Evolutionary conservation across 2,888 invertebrate species (phyloP), one percentile per base, ranked within the genome.

Genomic region (Pasiphila rectangulata): DNA sequence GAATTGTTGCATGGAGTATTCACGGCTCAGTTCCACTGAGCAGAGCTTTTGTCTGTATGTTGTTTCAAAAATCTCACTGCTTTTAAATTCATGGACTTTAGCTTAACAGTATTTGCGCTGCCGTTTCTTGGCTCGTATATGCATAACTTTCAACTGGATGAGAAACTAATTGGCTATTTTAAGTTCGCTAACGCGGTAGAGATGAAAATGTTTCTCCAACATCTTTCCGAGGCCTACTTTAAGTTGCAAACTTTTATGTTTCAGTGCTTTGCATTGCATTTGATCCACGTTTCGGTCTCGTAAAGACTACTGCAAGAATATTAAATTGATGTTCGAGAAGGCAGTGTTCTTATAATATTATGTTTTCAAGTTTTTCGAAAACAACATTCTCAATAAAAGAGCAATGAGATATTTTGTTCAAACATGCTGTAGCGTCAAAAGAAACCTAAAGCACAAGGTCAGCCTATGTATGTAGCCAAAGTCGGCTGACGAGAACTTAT

Each of bases 1-100:
- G 37, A 38, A 45, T 45, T 32, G 37, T 38, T 21, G 37, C 37
- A 37, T 44, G 20, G 24, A 30, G 24, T 38, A 38, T 44, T 21
- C 42, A 42, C 17, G 34, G 13, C 19, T 13, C 42, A 20, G 27
- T 20, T 27, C 34, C 25, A 15, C 35, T 35, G 25, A 42, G 24
- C 9, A 24, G 20, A 40, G 23, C 42, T 35, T 41, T 35, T 27
- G 42, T 43, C 27, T 35, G 42, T 27, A 12, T 27, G 27, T 30
- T 23, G 30, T 30, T 29, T 23, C 7, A 7, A 5, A 13, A 36
- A 15, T 4, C 10, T n/a, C 34, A 19, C 12, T 25, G 25, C 27
- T 35, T 35, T 27, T 9, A 27, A 25, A 35, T 43, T 35, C 12
- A 43, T 36, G 15, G 36, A 36, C 23, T 16, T 6, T 12, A 20